Evolutionary conservation across 2,888 invertebrate genomes (phyloP), one percentile per base, ranked within the genome.

Genomic region (Seladonia tumulorum): DNA sequence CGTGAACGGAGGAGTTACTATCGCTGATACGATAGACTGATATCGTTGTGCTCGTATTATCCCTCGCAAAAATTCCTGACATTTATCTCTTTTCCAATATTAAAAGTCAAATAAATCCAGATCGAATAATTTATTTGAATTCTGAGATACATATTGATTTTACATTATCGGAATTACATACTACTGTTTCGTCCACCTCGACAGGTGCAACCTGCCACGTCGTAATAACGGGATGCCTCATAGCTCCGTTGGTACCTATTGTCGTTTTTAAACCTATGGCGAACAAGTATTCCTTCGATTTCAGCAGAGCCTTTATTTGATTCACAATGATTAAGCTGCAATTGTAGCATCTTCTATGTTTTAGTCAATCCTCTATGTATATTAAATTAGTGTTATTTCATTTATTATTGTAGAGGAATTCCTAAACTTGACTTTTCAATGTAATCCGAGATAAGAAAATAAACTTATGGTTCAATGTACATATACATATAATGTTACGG

Each of bases 131-230:
- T 29, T 35, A 18, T 47, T 49, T 29, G 8, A 47, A 35, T 0
- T 14, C 0, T 39, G 14, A 1, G 4, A 39, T 39, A 68, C 4
- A 35, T 35, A 5, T 35, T 10, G 29, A 68, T 22, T 42, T 42
- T 22, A n/a, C 0, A 39, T 57, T 16, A 22, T 22, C 18, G 16
- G 5, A 14, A 4, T 12, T 16, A 25, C 35, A n/a, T n/a, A 12
- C 49, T 12, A n/a, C 39, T 47, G 10, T 42, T 14, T 42, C 16
- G 5, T 53, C 16, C 29, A 25, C 1, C 29, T 18, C 66, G 35
- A 25, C 18, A 66, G 7, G 22, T 29, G 68, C 39, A 35, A 53
- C 80, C 80, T 76, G 80, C 70, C 83, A 84, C 76, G 87, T 88
- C 79, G 76, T 12, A 79, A 45, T 25, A 79, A 66, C 57, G 45